Base-by-base conservation (phyloP, 2,113 vertebrate species). In the Dipodomys spectabilis region DNA sequence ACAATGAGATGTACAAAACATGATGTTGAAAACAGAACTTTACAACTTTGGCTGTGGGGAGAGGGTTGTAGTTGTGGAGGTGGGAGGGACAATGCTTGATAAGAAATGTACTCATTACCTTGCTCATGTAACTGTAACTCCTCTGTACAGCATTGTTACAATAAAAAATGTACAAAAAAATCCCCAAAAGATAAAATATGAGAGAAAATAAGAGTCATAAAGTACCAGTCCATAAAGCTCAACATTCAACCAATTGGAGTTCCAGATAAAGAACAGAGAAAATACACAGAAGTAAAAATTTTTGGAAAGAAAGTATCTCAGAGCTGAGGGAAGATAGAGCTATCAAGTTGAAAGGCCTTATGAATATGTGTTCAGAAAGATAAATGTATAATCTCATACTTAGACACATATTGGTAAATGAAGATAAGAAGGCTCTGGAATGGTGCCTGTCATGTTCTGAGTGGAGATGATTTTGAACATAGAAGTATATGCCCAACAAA, bases 251-350 rank as follows among this genome's bases (percentile, higher is more conserved):
- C 32, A 57, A 6, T 12, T 74, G 32, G 20, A 30, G 1, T 72
- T 86, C 23, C 30, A 93, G 67, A 92, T 78, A 72, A 23, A 84
- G 25, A 87, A 87, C 0, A 69, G 49, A 95, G 16, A 60, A 87
- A 92, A 62, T 8, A 64, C 19, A 80, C 22, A 25, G 39, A 91
- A 83, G 18, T 69, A 78, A 39, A 39, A 39, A 65, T 64, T 85
- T 75, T 45, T 49, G 49, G 49, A 57, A 84, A 28, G 22, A 80
- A 88, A 57, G 72, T 39, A 0, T 87, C 2, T 86, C 32, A 60
- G 11, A 68, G 32, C 28, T 49, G 3, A 68, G 80, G 60, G 88
- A 86, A 93, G 22, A 71, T 7, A 92, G 95, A 71, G 27, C 5
- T n/a, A 75, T 45, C 22, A 91, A 60, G 73, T 7, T 72, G 19